Evolutionary conservation across 1,140 invertebrate genomes (phyloP).

Genomic region (Oedothorax gibbosus): DNA sequence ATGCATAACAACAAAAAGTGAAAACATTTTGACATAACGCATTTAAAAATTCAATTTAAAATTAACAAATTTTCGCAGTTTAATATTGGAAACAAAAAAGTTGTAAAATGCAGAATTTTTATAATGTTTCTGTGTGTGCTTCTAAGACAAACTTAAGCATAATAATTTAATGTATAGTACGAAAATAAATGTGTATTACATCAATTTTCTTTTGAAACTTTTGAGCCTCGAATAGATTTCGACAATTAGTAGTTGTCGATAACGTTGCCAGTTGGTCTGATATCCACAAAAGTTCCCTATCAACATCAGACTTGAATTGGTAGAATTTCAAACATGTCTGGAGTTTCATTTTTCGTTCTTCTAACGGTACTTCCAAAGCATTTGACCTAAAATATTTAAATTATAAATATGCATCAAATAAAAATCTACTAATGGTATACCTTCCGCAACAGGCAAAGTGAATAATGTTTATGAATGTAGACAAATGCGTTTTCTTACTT

Average conservation of each 20-base stretch:
- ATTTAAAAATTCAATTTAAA: no score
- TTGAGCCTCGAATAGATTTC: constrained; percentile 88
- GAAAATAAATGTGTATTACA: constrained; percentile 63
- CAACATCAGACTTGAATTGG: constrained; percentile 85
- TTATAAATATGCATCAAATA: background rate
- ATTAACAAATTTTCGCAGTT: no score
- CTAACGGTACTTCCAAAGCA: constrained; percentile 73
- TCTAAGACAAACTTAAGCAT: no score
- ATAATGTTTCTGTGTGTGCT: no score
- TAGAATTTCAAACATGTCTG: constrained; percentile 87
- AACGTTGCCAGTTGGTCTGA: constrained; percentile 88
- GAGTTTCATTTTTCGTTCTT: constrained; percentile 87
- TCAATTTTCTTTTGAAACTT: constrained; percentile 95
- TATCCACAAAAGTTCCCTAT: constrained; percentile 87
- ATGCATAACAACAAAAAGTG: no score
- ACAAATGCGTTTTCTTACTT: constrained; percentile 6
- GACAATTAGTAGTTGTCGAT: constrained; percentile 80
- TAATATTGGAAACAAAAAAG: no score
- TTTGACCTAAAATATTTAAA: constrained; percentile 14
- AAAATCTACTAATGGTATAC: no score
- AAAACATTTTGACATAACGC: no score
- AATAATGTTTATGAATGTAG: background rate
- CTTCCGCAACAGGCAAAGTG: background rate
- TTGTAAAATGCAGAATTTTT: no score
- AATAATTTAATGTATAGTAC: background rate